Percentiles rank a stretch among this genome's conserved stretches.
Conservation (phyloP, 2,888 invertebrate genomes). For the Spisula subtruncata region DNA sequence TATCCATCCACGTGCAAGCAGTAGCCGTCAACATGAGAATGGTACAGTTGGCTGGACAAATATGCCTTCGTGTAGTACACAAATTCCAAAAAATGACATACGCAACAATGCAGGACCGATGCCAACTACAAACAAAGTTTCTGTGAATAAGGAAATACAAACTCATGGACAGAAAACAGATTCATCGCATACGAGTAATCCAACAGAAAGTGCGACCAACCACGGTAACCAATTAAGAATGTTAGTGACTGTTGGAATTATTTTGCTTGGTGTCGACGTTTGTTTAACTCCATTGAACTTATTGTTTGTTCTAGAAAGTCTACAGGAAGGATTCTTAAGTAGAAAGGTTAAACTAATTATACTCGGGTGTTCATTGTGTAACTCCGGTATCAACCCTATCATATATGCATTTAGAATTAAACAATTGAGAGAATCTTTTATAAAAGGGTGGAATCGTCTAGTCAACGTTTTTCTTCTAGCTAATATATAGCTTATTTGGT, state of each 20-base stretch:
- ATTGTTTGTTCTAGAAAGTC: neutral
- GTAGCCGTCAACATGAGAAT: no score
- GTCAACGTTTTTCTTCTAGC: no score
- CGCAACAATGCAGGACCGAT: no score
- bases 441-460: neutral
- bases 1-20: no score
- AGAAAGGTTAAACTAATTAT: neutral
- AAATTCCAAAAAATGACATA: neutral
- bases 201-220: neutral
- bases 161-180: neutral
- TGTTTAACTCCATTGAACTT: neutral
- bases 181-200: neutral
- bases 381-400: slow-evolving; percentile 8
- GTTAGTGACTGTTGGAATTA: neutral
- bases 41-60: no score
- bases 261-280: neutral
- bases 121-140: neutral
- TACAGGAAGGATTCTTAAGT: neutral
- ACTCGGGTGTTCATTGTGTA: neutral
- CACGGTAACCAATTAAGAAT: neutral
- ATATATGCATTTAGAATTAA: neutral
- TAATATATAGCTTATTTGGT: no score
- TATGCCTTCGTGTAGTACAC: no score
- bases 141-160: neutral
- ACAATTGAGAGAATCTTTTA: neutral